A percentile compares a stretch with the other conserved stretches of the same genome.
Conservation (phyloP, 2,797 vertebrate species). For the Salmo trutta region DNA sequence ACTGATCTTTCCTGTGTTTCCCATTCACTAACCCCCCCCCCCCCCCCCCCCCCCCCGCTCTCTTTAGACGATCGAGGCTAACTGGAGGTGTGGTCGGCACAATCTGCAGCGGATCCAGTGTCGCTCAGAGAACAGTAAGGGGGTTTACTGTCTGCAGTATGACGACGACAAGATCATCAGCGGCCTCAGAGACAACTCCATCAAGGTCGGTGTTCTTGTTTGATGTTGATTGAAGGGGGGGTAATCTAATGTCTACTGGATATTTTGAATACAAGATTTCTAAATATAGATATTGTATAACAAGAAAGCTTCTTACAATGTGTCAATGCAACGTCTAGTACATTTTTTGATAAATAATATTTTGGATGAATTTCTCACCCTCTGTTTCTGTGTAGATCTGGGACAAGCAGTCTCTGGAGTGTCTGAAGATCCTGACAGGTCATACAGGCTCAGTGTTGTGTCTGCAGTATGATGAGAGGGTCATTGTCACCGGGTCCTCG, state of each 20-base stretch:
- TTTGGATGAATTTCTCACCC: not conserved
- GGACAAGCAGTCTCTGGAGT: slow-evolving; percentile 98
- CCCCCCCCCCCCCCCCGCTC: slow-evolving; percentile 16
- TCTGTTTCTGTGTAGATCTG: slow-evolving; percentile 82
- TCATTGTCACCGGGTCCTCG: slow-evolving; percentile 97
- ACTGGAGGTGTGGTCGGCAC: slow-evolving; percentile 96
- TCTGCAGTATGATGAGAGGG: slow-evolving; percentile 96
- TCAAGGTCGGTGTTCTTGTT: slow-evolving; percentile 81
- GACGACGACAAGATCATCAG: slow-evolving; percentile 99
- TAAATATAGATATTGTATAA: too few species aligned
- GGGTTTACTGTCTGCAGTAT: slow-evolving; percentile 98
- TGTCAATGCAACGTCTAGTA: not conserved
- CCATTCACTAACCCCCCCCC: not conserved
- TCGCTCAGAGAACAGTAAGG: slow-evolving; percentile 98
- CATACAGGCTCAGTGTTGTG: slow-evolving; percentile 98
- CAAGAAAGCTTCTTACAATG: not conserved
- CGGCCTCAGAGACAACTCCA: slow-evolving; percentile 97
- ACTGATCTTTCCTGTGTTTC: not conserved
- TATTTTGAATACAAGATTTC: not conserved
- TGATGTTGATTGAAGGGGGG: not conserved
- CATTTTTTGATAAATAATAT: not conserved
- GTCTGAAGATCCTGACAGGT: slow-evolving; percentile 96
- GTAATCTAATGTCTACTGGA: not conserved
- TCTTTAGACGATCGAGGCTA: slow-evolving; percentile 93
- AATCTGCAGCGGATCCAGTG: slow-evolving; percentile 98